phyloP scores from a whole-genome alignment of 2,113 vertebrate genomes.

The Daphoenositta chrysoptera region DNA sequence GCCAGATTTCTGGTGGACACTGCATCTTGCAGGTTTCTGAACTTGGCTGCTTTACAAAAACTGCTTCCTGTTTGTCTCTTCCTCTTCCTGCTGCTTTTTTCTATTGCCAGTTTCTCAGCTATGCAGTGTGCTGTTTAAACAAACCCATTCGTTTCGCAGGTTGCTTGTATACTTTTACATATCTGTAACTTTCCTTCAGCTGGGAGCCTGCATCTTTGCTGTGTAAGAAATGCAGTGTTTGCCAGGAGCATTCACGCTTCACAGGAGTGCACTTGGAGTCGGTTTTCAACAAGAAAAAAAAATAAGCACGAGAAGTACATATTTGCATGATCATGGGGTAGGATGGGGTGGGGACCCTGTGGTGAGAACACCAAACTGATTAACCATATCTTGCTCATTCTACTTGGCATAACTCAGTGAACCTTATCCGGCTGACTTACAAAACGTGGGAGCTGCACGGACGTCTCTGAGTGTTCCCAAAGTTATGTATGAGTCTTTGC shows the following conservation, averaged over 20 bases:
- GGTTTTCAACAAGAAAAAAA: neutral
- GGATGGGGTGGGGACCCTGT: neutral
- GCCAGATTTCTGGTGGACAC: neutral
- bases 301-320: neutral
- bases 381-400: neutral
- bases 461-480: neutral
- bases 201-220: neutral
- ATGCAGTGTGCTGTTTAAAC: neutral
- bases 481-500: neutral
- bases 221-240: neutral
- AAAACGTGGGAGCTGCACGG: neutral
- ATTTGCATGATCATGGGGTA: neutral
- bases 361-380: neutral
- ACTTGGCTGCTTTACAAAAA: neutral
- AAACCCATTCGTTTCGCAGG: neutral
- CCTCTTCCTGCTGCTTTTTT: conserved; percentile 1
- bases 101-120: neutral
- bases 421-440: neutral
- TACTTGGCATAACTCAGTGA: neutral
- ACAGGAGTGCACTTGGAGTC: neutral
- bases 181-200: neutral
- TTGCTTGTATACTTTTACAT: neutral
- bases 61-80: conserved; percentile 27
- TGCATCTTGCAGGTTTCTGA: neutral
- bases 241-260: neutral